Percentiles rank a stretch among this genome's conserved stretches.
Evolutionary conservation across 1,140 invertebrate genomes (phyloP).

Genomic region (Chironomus tepperi): DNA sequence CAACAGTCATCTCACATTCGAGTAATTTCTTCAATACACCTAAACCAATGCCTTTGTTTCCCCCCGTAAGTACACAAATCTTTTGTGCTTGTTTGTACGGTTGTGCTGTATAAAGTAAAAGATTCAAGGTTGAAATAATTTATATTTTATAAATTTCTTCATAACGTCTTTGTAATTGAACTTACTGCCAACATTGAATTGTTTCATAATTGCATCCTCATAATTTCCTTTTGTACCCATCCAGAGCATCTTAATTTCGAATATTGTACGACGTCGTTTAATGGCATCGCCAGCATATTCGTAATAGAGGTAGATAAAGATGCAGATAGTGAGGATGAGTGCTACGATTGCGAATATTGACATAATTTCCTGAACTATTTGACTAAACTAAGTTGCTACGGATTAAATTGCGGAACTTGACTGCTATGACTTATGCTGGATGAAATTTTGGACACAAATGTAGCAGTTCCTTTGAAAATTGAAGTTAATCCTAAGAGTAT

Average conservation of each 20-base stretch:
- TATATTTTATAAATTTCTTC: neutral
- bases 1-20: slow-evolving; percentile 69
- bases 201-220: slow-evolving; percentile 1
- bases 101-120: neutral
- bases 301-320: neutral
- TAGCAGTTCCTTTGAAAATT: no score
- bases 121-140: neutral
- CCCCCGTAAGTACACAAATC: slow-evolving; percentile 81
- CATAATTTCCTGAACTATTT: neutral
- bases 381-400: neutral
- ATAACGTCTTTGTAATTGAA: neutral
- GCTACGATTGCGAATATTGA: neutral
- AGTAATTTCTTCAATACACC: slow-evolving; percentile 71
- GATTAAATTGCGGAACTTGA: no score
- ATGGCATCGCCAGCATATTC: neutral
- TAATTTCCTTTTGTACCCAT: neutral
- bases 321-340: neutral
- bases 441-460: no score
- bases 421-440: no score
- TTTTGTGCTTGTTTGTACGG: slow-evolving; percentile 45
- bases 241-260: neutral
- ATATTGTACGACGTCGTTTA: neutral
- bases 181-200: neutral
- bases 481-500: no score
- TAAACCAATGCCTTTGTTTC: slow-evolving; percentile 76